Evolutionary conservation across 2,797 vertebrate species (phyloP).

Genomic region (Amphiprion clarkii): DNA sequence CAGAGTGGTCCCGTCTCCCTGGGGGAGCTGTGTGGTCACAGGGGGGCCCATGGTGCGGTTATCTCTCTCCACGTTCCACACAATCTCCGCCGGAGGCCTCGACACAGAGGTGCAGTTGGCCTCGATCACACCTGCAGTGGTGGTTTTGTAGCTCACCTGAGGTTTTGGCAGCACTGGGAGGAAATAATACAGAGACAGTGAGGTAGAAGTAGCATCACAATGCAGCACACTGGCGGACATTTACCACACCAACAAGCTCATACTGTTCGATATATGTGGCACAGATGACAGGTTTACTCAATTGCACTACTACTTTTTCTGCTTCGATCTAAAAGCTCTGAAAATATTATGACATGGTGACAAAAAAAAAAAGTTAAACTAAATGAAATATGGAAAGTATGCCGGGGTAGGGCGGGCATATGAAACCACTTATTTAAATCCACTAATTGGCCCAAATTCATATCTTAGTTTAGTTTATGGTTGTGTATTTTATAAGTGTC

Average conservation of each 20-base stretch:
- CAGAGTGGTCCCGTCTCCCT: conserved; percentile 84
- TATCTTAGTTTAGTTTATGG: neutral
- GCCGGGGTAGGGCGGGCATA: neutral
- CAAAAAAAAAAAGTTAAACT: neutral
- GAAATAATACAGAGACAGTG: neutral
- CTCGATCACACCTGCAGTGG: conserved; percentile 84
- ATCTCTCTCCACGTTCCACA: conserved; percentile 87
- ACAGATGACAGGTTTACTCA: neutral
- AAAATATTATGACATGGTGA: neutral
- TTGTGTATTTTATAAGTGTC: neutral
- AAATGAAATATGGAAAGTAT: neutral
- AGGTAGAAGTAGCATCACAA: neutral
- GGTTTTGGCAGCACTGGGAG: conserved; percentile 86
- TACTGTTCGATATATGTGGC: neutral
- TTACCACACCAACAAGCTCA: neutral
- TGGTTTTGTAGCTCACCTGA: conserved; percentile 87
- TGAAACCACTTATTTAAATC: neutral
- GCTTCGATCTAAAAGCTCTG: neutral
- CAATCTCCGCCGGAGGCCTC: conserved; percentile 83
- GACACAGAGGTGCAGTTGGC: conserved; percentile 86
- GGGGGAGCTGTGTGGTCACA: conserved; percentile 57
- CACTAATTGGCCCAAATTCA: conserved; percentile 5
- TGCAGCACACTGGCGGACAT: neutral
- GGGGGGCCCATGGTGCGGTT: conserved; percentile 85
- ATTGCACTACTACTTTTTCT: neutral